These are phyloP conservation scores for Lacerta agilis DNA, from an alignment of 2,797 vertebrate genomes.

Conservation along the genomic window DNA sequence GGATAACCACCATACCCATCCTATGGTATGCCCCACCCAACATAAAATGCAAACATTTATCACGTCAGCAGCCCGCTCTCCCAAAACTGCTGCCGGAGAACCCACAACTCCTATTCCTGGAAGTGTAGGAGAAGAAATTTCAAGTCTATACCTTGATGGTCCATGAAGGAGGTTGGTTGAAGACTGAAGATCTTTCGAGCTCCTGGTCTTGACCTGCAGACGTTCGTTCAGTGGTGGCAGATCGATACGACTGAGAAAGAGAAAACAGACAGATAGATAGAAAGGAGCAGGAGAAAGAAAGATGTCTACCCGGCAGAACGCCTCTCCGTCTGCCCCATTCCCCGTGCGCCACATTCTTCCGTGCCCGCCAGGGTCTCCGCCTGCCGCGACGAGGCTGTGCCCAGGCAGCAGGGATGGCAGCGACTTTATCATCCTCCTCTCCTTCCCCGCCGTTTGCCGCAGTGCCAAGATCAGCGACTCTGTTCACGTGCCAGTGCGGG, in stretches of 20 bases:
- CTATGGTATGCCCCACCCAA: background rate
- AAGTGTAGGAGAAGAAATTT: constrained; percentile 2
- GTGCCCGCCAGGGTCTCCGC: background rate
- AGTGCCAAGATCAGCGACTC: constrained; percentile 29
- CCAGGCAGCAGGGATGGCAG: background rate
- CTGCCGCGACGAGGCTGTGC: background rate
- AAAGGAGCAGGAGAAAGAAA: background rate
- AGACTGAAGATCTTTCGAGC: background rate
- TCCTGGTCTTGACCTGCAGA: background rate
- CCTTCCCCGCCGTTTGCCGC: constrained; percentile 16
- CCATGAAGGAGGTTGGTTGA: background rate
- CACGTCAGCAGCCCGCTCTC: too few species aligned
- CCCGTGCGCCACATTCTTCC: background rate
- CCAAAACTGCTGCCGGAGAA: background rate
- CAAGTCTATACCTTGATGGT: constrained; percentile 10
- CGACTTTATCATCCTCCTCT: background rate
- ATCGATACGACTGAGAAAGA: constrained; percentile 14
- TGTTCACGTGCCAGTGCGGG: constrained; percentile 25
- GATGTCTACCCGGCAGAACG: background rate
- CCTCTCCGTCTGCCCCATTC: too few species aligned
- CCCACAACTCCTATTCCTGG: background rate
- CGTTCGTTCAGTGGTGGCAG: background rate
- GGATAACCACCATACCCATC: background rate
- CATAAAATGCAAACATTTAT: background rate
- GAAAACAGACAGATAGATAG: background rate